Conservation (phyloP, 2,888 invertebrate genomes). For the Andrena dorsata region DNA sequence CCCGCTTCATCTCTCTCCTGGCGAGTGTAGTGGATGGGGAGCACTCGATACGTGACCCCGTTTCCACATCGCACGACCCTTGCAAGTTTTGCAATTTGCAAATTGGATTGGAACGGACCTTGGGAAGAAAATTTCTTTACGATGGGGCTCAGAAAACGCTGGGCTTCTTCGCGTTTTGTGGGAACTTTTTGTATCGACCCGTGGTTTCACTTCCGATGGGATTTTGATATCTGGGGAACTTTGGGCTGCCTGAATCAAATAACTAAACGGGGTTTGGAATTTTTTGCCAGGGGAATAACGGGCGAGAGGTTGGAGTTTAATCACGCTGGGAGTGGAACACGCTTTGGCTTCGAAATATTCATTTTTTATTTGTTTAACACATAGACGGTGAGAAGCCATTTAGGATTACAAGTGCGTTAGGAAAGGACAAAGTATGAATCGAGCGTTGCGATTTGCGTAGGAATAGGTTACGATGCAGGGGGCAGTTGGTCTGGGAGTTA, state of each 20-base stretch:
- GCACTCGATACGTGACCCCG: constrained; percentile 27
- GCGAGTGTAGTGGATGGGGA: neutral
- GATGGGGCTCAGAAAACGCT: neutral
- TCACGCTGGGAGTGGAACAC: constrained; percentile 26
- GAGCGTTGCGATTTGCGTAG: no score
- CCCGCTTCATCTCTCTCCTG: neutral
- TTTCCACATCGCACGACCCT: neutral
- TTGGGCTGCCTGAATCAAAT: constrained; percentile 1
- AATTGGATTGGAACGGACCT: constrained; percentile 41
- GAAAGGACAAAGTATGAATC: no score
- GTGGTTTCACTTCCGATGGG: neutral
- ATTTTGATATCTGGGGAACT: constrained; percentile 33
- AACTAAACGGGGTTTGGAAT: constrained; percentile 25
- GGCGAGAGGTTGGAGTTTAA: constrained; percentile 8
- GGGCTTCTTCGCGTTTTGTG: neutral
- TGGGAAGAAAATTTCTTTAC: constrained; percentile 39
- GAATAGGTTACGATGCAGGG: no score
- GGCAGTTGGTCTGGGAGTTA: no score
- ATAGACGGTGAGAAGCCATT: no score
- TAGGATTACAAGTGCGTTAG: no score
- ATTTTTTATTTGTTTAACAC: no score
- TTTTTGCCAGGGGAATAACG: constrained; percentile 5
- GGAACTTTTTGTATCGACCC: neutral
- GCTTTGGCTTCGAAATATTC: neutral
- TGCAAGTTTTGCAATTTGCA: constrained; percentile 55